phyloP scores from a whole-genome alignment of 2,888 invertebrate genomes.

The Norana najaformis region DNA sequence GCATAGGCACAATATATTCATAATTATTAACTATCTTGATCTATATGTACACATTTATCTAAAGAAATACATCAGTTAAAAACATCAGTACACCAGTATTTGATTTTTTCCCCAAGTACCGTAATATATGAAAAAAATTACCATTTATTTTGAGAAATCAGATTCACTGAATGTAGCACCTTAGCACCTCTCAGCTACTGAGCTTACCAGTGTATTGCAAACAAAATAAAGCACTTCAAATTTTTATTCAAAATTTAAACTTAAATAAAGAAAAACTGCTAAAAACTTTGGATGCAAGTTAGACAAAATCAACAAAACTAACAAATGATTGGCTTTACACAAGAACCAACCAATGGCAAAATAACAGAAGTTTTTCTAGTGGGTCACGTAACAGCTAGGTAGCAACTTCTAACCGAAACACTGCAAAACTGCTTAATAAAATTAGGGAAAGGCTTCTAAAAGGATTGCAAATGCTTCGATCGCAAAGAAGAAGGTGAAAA shows the following conservation, averaged over 20 bases:
- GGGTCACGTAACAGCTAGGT: neutral
- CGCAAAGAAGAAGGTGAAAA: neutral
- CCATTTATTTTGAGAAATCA: neutral
- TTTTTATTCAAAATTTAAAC: neutral
- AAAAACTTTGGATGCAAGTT: neutral
- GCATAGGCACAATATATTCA: constrained; percentile 5
- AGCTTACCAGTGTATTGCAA: neutral
- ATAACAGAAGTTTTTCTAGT: neutral
- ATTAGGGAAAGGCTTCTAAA: neutral
- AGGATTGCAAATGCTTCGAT: neutral
- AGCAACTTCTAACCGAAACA: neutral
- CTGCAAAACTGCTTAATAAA: neutral
- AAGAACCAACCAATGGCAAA: neutral
- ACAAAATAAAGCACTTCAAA: neutral
- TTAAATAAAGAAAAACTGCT: constrained; percentile 10
- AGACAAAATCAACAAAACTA: neutral
- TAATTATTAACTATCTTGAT: neutral
- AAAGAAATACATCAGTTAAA: neutral
- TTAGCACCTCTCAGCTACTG: neutral
- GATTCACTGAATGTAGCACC: neutral
- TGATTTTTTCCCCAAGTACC: neutral
- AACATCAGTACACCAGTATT: neutral
- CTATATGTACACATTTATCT: neutral
- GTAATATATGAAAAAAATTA: neutral
- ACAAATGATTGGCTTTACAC: neutral